Percentiles rank a stretch among this genome's conserved stretches.
phyloP scores from a whole-genome alignment of 35 echinoderm and acorn worm genomes.

The Heliocidaris tuberculata region DNA sequence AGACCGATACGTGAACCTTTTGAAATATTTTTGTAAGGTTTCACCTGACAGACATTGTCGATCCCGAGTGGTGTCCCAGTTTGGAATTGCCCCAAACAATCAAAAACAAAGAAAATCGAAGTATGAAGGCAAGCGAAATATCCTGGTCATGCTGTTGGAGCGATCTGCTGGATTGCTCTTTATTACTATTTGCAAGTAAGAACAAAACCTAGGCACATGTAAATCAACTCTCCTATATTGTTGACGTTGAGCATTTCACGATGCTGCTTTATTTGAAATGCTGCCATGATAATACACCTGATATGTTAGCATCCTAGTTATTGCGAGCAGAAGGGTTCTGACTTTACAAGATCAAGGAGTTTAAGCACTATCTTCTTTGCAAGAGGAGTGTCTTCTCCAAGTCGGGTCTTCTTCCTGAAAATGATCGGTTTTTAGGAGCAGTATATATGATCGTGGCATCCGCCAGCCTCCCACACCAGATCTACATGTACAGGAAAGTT shows the following conservation, averaged over 20 bases:
- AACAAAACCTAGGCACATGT: background rate
- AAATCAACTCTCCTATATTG: background rate
- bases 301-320: conserved; percentile 1
- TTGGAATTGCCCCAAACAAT: background rate
- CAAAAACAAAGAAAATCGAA: background rate
- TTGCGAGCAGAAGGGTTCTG: background rate
- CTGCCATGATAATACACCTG: background rate
- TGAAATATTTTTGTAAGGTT: too few species aligned
- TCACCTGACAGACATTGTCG: too few species aligned
- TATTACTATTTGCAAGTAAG: too few species aligned
- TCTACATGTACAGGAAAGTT: too few species aligned
- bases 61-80: background rate
- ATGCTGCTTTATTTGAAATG: conserved; percentile 10
- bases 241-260: background rate
- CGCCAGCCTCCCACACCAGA: background rate
- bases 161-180: background rate
- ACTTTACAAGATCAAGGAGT: conserved; percentile 7
- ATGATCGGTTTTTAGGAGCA: background rate
- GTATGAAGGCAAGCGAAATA: background rate
- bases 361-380: background rate
- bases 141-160: background rate
- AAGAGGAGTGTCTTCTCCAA: background rate
- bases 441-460: background rate
- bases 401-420: background rate
- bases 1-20: too few species aligned